Conservation (phyloP, 1,140 invertebrate species). For the Bombus superbus region DNA sequence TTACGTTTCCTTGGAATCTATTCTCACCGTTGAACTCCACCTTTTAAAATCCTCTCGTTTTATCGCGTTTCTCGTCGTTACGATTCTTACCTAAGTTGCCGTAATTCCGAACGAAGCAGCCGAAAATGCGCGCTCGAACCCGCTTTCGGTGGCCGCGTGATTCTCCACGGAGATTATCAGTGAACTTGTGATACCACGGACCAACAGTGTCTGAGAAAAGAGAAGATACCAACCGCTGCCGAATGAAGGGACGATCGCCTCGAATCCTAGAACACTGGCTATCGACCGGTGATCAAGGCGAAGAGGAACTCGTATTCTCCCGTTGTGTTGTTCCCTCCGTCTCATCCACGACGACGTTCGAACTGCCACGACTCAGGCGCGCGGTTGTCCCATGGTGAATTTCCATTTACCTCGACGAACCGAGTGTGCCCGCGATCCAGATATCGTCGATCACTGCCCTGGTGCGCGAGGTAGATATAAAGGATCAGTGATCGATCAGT, state of each 20-base stretch:
- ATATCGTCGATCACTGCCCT: slow-evolving; percentile 50
- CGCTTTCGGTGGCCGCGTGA: not conserved
- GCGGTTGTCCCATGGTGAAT: not conserved
- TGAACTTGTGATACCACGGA: slow-evolving; percentile 17
- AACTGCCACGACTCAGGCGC: not conserved
- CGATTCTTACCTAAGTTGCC: slow-evolving; percentile 3
- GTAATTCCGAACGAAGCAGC: not conserved
- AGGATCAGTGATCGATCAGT: not conserved
- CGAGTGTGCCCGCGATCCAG: not conserved
- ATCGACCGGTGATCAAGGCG: not conserved
- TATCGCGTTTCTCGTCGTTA: not conserved
- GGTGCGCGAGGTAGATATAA: slow-evolving; percentile 44
- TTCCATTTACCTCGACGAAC: not conserved
- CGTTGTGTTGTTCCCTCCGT: slow-evolving; percentile 4
- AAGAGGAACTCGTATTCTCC: not conserved
- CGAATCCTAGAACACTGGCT: not conserved
- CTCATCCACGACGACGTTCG: not conserved
- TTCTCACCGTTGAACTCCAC: too few species aligned
- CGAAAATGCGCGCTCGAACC: slow-evolving; percentile 51
- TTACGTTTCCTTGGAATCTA: too few species aligned
- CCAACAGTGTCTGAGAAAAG: not conserved
- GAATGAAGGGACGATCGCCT: not conserved
- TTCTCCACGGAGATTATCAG: not conserved
- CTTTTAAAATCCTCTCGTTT: not conserved
- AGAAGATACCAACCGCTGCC: not conserved